Percentiles rank a stretch among this genome's conserved stretches.
These are phyloP conservation scores for Eupsilia transversa DNA, from an alignment of 2,888 invertebrate species.

Conservation along the genomic window DNA sequence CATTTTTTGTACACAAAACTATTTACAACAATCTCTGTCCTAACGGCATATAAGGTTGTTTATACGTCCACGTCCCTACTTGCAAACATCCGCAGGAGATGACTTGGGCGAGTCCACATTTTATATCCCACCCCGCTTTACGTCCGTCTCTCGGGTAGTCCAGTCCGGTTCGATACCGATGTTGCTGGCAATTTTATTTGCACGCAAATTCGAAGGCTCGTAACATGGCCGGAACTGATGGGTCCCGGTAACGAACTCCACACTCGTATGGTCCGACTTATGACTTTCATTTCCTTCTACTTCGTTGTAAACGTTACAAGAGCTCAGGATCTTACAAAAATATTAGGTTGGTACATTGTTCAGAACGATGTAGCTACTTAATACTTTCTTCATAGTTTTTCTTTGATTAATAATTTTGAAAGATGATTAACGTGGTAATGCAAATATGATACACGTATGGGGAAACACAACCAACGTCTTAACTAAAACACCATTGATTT, in stretches of 20 bases:
- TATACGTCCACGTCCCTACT: slow-evolving; percentile 69
- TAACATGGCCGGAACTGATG: slow-evolving; percentile 80
- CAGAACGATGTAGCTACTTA: neutral
- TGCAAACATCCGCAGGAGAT: slow-evolving; percentile 83
- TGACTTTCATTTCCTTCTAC: slow-evolving; percentile 83
- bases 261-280: slow-evolving; percentile 77
- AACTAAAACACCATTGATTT: neutral
- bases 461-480: neutral
- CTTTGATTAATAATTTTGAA: slow-evolving; percentile 2
- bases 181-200: slow-evolving; percentile 82
- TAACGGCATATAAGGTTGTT: slow-evolving; percentile 63
- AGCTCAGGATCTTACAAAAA: slow-evolving; percentile 1
- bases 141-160: slow-evolving; percentile 75
- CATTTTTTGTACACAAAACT: slow-evolving; percentile 61
- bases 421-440: neutral
- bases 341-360: neutral
- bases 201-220: slow-evolving; percentile 86
- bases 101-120: slow-evolving; percentile 81
- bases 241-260: slow-evolving; percentile 79
- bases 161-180: slow-evolving; percentile 74
- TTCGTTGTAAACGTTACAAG: slow-evolving; percentile 60
- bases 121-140: slow-evolving; percentile 80
- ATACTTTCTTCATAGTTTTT: slow-evolving; percentile 8
- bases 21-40: slow-evolving; percentile 65
- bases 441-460: neutral